phyloP scores from a whole-genome alignment of 1,140 invertebrate genomes.

The Subanguina moxae region DNA sequence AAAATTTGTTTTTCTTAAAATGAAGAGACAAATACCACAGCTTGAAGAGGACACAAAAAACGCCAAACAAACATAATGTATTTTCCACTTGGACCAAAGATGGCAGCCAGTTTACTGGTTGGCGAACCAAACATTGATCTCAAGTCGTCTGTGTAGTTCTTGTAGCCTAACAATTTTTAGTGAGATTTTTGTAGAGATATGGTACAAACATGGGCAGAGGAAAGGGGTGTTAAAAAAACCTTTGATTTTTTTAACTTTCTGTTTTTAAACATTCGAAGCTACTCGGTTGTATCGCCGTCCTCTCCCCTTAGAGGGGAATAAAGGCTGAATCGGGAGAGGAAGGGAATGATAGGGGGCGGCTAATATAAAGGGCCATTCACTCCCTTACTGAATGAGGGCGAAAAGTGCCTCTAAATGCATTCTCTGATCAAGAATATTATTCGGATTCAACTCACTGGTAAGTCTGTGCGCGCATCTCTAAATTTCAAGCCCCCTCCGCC shows the following conservation, averaged over 20 bases:
- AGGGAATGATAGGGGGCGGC: no score
- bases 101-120: slow-evolving; percentile 12
- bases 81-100: slow-evolving; percentile 31
- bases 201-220: no score
- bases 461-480: no score
- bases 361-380: no score
- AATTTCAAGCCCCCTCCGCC: no score
- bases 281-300: not conserved
- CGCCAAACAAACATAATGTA: slow-evolving; percentile 29
- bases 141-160: slow-evolving; percentile 31
- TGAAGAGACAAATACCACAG: slow-evolving; percentile 3
- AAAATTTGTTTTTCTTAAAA: not conserved
- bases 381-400: no score
- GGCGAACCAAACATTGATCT: slow-evolving; percentile 30
- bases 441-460: no score
- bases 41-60: slow-evolving; percentile 18
- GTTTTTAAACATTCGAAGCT: slow-evolving; percentile 18
- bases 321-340: no score
- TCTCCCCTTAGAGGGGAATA: no score
- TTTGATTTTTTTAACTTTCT: not conserved
- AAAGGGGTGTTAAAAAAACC: not conserved
- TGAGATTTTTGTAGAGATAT: no score
- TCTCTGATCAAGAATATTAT: no score
- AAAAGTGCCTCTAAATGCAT: no score
- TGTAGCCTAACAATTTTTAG: not conserved